Evolutionary conservation across 2,888 invertebrate genomes (phyloP), one percentile per base, ranked within the genome.

Genomic region (Sphaerophoria rueppellii): DNA sequence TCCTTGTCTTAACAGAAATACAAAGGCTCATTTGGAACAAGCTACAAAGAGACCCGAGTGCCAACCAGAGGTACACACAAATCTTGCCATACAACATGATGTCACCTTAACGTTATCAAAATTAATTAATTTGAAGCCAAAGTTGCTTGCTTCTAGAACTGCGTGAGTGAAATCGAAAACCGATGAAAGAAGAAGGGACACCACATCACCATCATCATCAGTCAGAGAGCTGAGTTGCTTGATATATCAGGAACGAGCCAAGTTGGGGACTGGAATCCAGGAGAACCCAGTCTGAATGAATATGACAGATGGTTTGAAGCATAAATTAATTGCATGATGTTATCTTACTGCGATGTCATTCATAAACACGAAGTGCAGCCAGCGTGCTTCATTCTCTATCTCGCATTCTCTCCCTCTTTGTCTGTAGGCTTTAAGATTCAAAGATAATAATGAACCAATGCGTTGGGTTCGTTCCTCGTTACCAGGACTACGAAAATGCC

Each of bases 311-410:
- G 72, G 77, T 57, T 57, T 70, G 61, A 46, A 57, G 63, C 61
- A 46, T 82, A 78, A 78, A 82, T 82, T 82, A 82, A 82, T 82
- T 82, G 82, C 82, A 82, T 63, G 82, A 82, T 82, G 77, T 58
- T 82, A 82, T 82, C 82, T 61, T 55, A 73, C 46, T 63, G 46
- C 24, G 73, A 69, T 82, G 82, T 77, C 82, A 82, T 82, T 82
- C 77, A 82, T 63, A 40, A 67, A 35, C 69, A 78, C 57, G 32
- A 67, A 72, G 35, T 76, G 75, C 81, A 81, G 65, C 54, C 72
- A 76, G 40, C 58, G 65, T 70, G 35, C 63, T 63, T 78, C 57
- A n/a, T 32, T 1, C 37, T n/a, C 6, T 52, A 34, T 50, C 6
- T 37, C 16, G 7, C 52, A 32, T 24, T 40, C n/a, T 65, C 65